A percentile compares a stretch with the other conserved stretches of the same genome.
These are phyloP conservation scores for Tretioscincus oriximinensis DNA, from an alignment of 2,113 vertebrate species.

Conservation along the genomic window DNA sequence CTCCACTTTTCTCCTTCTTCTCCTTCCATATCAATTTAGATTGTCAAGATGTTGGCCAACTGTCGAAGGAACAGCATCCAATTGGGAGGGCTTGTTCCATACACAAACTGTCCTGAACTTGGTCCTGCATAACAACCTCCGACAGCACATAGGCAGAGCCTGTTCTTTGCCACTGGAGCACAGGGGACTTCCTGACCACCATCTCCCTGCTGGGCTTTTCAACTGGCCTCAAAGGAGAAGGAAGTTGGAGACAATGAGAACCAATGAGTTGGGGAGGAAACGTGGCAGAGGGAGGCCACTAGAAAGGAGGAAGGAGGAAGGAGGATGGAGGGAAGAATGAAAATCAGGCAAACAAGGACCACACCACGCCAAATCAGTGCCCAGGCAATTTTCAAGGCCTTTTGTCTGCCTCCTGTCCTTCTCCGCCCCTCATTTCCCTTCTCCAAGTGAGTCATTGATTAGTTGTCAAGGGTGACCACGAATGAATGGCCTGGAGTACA, in stretches of 20 bases:
- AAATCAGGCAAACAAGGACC: neutral
- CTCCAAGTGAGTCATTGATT: neutral
- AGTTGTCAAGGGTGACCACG: slow-evolving; percentile 32
- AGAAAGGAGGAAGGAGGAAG: slow-evolving; percentile 5
- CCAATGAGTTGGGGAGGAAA: neutral
- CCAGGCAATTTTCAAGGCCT: slow-evolving; percentile 28
- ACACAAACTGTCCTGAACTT: neutral
- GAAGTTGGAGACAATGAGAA: slow-evolving; percentile 45
- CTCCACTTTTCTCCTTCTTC: no score
- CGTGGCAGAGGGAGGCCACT: neutral
- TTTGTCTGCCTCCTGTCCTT: neutral
- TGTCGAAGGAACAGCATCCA: slow-evolving; percentile 1
- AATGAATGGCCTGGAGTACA: neutral
- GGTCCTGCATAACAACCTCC: neutral
- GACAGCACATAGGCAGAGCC: no score
- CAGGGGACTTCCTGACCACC: slow-evolving; percentile 36
- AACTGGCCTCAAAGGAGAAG: slow-evolving; percentile 51
- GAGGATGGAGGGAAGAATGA: slow-evolving; percentile 26
- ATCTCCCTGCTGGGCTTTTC: slow-evolving; percentile 44
- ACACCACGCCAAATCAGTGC: neutral
- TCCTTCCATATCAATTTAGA: neutral
- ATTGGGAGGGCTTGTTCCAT: neutral
- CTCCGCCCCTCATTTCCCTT: neutral
- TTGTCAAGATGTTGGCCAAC: neutral
- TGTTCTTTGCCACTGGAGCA: slow-evolving; percentile 15